Percentiles rank a stretch among this genome's conserved stretches.
Conservation (phyloP, 2,888 invertebrate genomes). For the Bruchidius siliquastri region DNA sequence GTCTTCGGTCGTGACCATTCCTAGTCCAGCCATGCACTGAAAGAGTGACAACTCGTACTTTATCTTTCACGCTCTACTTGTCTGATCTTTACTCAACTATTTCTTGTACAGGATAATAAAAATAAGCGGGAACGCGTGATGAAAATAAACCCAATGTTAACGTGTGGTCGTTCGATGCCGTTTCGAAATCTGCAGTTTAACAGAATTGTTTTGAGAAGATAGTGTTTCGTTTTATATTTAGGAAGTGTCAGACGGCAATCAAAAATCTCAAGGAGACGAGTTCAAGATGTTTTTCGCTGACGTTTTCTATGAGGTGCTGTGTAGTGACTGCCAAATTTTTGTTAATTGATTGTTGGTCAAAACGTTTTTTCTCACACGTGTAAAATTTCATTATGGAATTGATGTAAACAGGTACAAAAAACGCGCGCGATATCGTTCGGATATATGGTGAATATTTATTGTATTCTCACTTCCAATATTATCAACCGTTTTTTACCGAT, state of each 20-base stretch:
- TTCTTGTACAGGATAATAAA: neutral
- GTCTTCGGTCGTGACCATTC: neutral
- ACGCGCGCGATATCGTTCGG: no score
- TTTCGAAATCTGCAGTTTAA: neutral
- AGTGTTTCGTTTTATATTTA: neutral
- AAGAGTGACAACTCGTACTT: neutral
- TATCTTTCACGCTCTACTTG: neutral
- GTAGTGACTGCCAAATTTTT: no score
- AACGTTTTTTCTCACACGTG: no score
- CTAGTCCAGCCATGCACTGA: neutral
- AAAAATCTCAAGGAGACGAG: neutral
- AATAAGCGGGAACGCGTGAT: neutral
- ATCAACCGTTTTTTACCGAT: no score
- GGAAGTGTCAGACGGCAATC: neutral
- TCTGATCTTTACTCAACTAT: neutral
- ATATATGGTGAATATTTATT: no score
- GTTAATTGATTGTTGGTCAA: no score
- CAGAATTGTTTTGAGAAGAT: neutral
- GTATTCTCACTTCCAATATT: no score
- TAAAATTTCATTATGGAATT: no score
- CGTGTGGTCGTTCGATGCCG: neutral
- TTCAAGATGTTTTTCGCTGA: neutral
- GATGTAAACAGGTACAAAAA: no score
- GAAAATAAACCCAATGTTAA: neutral
- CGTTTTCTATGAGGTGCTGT: neutral